Evolutionary conservation across 2,113 vertebrate species (phyloP), one percentile per base, ranked within the genome.

Genomic region (Hiodon tergisus): DNA sequence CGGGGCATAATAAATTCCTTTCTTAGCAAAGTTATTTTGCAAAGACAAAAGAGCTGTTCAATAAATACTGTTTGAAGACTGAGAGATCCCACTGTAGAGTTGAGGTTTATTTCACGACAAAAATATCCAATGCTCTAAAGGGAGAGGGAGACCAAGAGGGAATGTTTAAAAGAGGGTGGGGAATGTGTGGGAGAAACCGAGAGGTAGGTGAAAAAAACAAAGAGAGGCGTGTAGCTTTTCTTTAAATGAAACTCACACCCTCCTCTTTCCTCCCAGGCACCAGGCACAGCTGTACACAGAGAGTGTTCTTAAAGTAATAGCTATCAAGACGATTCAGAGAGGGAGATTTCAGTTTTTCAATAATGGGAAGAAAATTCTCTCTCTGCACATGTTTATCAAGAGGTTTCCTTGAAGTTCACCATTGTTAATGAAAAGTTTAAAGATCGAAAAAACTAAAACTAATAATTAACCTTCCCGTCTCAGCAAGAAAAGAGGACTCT

Each of bases 261-360:
- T 0, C 51, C 54, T 72, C 4, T 60, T 72, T 67, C 73, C 79
- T 83, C 79, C 76, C 47, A 77, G 16, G 72, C 72, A 61, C 70
- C 6, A 5, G 6, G 50, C 16, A 5, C 5, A 10, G 50, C 3
- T 11, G 13, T 16, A n/a, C n/a, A 53, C 51, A 17, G 53, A 31
- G 31, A 5, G 5, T 47, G 5, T 47, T 66, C 13, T 66, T 47
- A 48, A 66, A 47, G 63, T 48, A 48, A 66, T 1, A 66, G 48
- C 48, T 66, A 66, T 8, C 62, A 31, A 17, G 17, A 10, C 8
- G 11, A 48, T 47, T 17, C 9, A 11, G 63, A 11, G 63, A 9
- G 46, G 6, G 31, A 10, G 63, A 16, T 66, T 66, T n/a, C 67
- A 8, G 50, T n/a, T 7, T 14, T 53, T 4, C n/a, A 51, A 47